phyloP scores from a whole-genome alignment of 2,113 vertebrate species.

The Donacobius atricapilla region DNA sequence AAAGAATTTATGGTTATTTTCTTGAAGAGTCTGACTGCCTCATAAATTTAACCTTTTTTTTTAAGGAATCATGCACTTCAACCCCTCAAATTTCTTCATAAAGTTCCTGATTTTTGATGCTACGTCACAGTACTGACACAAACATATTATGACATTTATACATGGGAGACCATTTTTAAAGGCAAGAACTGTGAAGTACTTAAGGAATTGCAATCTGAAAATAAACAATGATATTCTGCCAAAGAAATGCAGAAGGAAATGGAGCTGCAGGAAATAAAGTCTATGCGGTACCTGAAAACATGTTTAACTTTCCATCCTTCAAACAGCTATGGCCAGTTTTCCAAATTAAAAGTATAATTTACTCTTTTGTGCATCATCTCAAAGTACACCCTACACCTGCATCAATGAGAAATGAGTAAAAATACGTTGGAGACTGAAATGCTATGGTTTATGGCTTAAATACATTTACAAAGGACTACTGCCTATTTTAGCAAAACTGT shows the following conservation, averaged over 20 bases:
- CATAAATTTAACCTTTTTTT: not conserved
- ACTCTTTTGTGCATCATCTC: not conserved
- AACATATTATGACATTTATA: not conserved
- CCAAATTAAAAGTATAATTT: not conserved
- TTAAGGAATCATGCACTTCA: not conserved
- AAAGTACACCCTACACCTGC: not conserved
- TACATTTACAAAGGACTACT: not conserved
- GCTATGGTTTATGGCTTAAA: not conserved
- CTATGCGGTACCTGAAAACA: not conserved
- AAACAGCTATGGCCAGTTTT: not conserved
- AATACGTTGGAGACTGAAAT: not conserved
- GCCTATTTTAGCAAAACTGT: not conserved
- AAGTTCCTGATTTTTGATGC: not conserved
- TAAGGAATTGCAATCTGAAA: not conserved
- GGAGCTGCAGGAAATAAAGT: not conserved
- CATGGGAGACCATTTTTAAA: not conserved
- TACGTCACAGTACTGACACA: not conserved
- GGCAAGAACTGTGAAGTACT: not conserved
- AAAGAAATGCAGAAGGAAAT: not conserved
- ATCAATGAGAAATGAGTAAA: not conserved
- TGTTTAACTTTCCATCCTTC: not conserved
- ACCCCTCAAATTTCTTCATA: not conserved
- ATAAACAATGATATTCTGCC: not conserved
- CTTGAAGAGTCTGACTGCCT: not conserved
- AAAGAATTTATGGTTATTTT: not conserved